Conservation (phyloP, 1,140 invertebrate species). For the Drosophila ambigua region DNA sequence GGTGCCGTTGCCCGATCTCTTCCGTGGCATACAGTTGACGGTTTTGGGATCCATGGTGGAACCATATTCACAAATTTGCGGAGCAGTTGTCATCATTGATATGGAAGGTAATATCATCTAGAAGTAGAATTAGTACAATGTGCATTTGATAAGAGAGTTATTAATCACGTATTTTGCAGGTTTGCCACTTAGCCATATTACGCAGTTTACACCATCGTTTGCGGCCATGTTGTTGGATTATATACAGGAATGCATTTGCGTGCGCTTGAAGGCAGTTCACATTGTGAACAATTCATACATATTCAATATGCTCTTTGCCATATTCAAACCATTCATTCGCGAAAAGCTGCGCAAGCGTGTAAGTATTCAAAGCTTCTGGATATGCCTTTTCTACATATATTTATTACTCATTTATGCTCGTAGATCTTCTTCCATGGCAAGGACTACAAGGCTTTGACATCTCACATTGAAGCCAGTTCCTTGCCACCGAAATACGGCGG, state of each 20-base stretch:
- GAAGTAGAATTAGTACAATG: background rate
- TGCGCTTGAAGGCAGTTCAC: conserved; percentile 89
- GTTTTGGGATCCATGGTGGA: conserved; percentile 87
- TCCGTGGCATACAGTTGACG: conserved; percentile 86
- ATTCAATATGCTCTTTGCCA: conserved; percentile 90
- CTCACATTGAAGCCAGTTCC: conserved; percentile 86
- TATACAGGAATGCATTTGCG: conserved; percentile 86
- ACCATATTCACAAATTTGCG: conserved; percentile 87
- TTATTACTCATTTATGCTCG: conserved; percentile 27
- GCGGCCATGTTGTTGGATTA: conserved; percentile 87
- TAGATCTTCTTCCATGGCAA: conserved; percentile 90
- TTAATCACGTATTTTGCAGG: conserved; percentile 57
- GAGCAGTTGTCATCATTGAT: conserved; percentile 88
- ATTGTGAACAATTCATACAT: conserved; percentile 91
- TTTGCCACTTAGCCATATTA: conserved; percentile 87
- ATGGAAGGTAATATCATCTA: conserved; percentile 85
- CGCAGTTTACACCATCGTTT: conserved; percentile 89
- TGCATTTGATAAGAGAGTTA: background rate
- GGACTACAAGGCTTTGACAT: conserved; percentile 87
- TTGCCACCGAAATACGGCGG: conserved; percentile 90
- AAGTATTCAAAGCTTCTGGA: conserved; percentile 40
- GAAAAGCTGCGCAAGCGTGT: conserved; percentile 87
- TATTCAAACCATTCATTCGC: conserved; percentile 91
- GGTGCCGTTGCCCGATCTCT: conserved; percentile 85
- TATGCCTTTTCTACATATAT: background rate